Percentiles rank a stretch among this genome's conserved stretches.
Conservation (phyloP, 2,797 vertebrate species). For the Orientallactaga sibirica region DNA sequence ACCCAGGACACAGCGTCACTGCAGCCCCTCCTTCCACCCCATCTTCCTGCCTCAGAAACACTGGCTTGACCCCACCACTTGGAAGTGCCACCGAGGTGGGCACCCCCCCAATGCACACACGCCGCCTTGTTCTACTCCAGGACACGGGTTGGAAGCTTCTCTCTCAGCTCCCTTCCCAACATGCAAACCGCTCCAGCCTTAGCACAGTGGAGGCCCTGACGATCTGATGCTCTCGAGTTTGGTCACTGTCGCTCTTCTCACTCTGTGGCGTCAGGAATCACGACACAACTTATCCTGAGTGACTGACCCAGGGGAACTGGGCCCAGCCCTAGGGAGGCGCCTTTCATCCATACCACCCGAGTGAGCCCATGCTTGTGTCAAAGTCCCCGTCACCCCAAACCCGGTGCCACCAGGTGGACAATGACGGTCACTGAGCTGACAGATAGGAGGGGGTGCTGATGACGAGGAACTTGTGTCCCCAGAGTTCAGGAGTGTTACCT, state of each 20-base stretch:
- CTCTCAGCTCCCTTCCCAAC: neutral
- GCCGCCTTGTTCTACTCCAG: neutral
- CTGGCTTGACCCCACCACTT: neutral
- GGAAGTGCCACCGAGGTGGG: too few relatives aligned
- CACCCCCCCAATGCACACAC: too few relatives aligned
- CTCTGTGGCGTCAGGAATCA: too few relatives aligned
- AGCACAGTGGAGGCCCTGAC: neutral
- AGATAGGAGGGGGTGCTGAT: neutral
- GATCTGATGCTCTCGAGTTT: accelerated
- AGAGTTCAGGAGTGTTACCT: accelerated
- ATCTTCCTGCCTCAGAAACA: neutral
- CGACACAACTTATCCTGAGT: too few relatives aligned
- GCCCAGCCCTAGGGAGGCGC: too few relatives aligned
- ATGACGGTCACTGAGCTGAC: accelerated
- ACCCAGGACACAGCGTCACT: neutral
- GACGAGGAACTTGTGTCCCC: accelerated
- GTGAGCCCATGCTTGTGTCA: neutral
- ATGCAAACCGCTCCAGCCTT: neutral
- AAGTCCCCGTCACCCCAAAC: neutral
- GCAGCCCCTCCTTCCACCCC: neutral
- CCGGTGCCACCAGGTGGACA: accelerated
- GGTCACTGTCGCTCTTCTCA: neutral
- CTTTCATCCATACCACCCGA: too few relatives aligned
- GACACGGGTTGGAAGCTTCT: neutral
- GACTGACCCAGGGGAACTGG: neutral